These are phyloP conservation scores for Serranus cabrilla DNA, from an alignment of 2,797 vertebrate species.

Conservation along the genomic window DNA sequence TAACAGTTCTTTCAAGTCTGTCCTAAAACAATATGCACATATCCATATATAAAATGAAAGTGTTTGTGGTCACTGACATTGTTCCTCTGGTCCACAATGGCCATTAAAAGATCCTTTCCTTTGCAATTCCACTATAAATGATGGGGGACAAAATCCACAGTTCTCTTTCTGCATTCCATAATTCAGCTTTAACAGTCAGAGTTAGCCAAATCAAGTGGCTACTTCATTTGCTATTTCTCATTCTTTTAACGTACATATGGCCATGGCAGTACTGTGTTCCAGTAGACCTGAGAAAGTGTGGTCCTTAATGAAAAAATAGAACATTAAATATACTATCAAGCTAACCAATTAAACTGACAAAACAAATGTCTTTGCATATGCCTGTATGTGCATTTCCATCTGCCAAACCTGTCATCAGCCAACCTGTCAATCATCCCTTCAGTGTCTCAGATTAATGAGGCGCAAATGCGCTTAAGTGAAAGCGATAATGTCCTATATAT, in stretches of 20 bases:
- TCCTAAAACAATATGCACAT: slow-evolving; percentile 11
- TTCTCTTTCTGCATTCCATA: background rate
- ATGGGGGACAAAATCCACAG: background rate
- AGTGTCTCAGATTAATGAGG: slow-evolving; percentile 66
- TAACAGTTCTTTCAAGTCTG: background rate
- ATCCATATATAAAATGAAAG: background rate
- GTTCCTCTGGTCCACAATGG: background rate
- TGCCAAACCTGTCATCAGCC: slow-evolving; percentile 43
- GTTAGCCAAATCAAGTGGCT: background rate
- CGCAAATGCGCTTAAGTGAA: slow-evolving; percentile 72
- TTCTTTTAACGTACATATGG: background rate
- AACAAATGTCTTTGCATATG: background rate
- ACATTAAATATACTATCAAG: background rate
- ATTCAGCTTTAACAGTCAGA: background rate
- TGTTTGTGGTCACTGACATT: background rate
- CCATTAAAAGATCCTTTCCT: background rate
- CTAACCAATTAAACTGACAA: background rate
- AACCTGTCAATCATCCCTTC: slow-evolving; percentile 57
- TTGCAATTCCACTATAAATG: background rate
- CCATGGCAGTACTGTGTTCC: background rate
- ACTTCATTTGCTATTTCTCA: no score
- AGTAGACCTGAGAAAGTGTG: background rate
- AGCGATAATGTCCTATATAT: slow-evolving; percentile 71
- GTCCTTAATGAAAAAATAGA: slow-evolving; percentile 2
- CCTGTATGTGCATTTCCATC: slow-evolving; percentile 7